Evolutionary conservation across 2,113 vertebrate species (phyloP).

Genomic region (Strix uralensis): DNA sequence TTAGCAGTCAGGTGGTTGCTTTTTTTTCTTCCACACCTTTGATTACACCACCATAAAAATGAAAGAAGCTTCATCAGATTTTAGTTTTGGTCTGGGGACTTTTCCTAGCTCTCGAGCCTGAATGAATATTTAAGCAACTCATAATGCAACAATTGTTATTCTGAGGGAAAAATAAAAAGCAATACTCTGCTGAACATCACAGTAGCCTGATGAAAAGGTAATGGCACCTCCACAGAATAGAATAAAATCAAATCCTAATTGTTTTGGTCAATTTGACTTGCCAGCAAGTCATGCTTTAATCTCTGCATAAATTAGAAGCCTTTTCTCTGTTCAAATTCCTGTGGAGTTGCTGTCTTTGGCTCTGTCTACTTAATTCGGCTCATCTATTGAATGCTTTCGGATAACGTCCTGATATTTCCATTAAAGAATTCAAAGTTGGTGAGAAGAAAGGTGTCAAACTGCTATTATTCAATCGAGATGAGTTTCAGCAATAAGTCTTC

Average conservation of each 20-base stretch:
- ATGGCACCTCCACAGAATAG: slow-evolving; percentile 57
- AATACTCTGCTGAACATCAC: slow-evolving; percentile 4
- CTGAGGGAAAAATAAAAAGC: slow-evolving; percentile 39
- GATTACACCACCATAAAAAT: slow-evolving; percentile 21
- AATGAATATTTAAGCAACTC: slow-evolving; percentile 66
- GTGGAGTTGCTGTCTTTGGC: slow-evolving; percentile 51
- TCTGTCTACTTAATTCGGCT: slow-evolving; percentile 62
- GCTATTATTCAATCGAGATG: background rate
- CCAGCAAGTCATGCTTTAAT: slow-evolving; percentile 44
- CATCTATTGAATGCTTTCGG: slow-evolving; percentile 52
- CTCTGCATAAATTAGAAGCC: slow-evolving; percentile 64
- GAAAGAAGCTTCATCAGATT: slow-evolving; percentile 47
- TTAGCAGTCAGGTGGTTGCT: slow-evolving; percentile 1
- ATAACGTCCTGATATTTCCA: slow-evolving; percentile 70
- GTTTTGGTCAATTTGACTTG: slow-evolving; percentile 69
- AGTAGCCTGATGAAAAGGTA: slow-evolving; percentile 65
- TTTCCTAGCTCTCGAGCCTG: background rate
- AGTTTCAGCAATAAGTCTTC: background rate
- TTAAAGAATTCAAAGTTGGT: slow-evolving; percentile 50
- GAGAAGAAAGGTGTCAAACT: slow-evolving; percentile 52
- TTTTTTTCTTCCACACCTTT: background rate
- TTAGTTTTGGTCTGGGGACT: slow-evolving; percentile 29
- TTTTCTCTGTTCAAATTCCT: slow-evolving; percentile 65
- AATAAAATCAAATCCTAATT: slow-evolving; percentile 72
- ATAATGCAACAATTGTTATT: slow-evolving; percentile 54